Evolutionary conservation across 2,888 invertebrate species (phyloP).

Genomic region (Drosophila greeni): DNA sequence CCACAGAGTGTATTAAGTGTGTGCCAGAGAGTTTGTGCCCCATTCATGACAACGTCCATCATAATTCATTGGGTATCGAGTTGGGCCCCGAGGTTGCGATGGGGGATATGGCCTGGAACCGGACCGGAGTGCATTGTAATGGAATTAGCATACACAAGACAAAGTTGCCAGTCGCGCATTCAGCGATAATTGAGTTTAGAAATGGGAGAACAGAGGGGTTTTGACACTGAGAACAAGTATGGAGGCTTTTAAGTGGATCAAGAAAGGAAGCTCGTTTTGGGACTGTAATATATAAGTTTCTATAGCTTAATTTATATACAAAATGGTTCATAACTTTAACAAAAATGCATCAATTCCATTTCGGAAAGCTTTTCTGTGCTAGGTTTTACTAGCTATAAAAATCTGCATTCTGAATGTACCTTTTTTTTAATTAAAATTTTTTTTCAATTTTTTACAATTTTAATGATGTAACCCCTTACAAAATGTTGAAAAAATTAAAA

Average conservation of each 20-base stretch:
- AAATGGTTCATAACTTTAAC: too few relatives aligned
- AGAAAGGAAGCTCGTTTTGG: not conserved
- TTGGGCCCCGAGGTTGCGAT: conserved; percentile 5
- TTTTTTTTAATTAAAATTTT: too few relatives aligned
- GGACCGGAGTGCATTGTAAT: conserved; percentile 48
- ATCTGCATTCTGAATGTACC: too few relatives aligned
- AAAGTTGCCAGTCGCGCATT: conserved; percentile 48
- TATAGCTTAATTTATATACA: too few relatives aligned
- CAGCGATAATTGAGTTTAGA: conserved; percentile 55
- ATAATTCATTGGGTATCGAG: conserved; percentile 58
- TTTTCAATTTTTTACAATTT: too few relatives aligned
- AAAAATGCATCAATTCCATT: too few relatives aligned
- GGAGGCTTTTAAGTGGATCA: too few relatives aligned
- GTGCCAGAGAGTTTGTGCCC: conserved; percentile 23
- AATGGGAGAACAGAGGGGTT: conserved; percentile 10
- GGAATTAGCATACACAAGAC: conserved; percentile 64
- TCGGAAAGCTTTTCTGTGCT: too few relatives aligned
- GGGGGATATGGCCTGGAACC: not conserved
- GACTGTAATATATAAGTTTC: too few relatives aligned
- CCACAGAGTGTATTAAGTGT: conserved; percentile 34
- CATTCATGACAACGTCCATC: conserved; percentile 66
- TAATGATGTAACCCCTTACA: too few relatives aligned
- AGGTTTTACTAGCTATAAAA: too few relatives aligned
- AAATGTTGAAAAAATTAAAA: too few relatives aligned
- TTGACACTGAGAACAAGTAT: not conserved